phyloP scores from a whole-genome alignment of 2,888 invertebrate genomes.

The Dolichopus griseipennis region DNA sequence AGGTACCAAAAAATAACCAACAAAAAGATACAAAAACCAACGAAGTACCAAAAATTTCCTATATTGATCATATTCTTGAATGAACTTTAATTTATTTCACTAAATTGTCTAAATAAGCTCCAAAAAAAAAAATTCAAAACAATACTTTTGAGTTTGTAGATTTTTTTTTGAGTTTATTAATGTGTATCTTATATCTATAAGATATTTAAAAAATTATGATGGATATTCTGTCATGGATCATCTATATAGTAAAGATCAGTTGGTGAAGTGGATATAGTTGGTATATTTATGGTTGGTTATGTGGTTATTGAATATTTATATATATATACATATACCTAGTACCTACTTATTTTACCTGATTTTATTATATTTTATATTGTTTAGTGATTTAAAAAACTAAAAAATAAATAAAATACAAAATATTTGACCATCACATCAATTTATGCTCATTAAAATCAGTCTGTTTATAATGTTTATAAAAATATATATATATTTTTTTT shows the following conservation, averaged over 20 bases:
- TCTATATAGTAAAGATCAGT: neutral
- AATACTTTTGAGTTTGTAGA: no score
- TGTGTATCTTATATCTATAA: neutral
- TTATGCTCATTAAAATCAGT: conserved; percentile 11
- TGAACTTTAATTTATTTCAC: neutral
- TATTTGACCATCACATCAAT: conserved; percentile 8
- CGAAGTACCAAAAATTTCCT: neutral
- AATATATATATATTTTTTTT: neutral
- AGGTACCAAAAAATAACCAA: no score
- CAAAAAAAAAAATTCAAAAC: neutral
- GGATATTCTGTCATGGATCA: neutral
- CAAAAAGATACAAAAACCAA: no score
- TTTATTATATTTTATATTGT: neutral
- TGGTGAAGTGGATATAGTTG: neutral
- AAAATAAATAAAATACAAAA: neutral
- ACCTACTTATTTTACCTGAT: neutral
- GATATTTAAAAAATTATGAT: neutral
- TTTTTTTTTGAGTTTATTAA: no score
- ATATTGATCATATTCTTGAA: neutral
- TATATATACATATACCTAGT: no score
- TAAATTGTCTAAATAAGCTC: neutral
- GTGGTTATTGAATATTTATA: no score
- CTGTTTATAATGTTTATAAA: neutral
- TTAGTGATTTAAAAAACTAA: neutral
- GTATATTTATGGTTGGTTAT: neutral